Evolutionary conservation across 2,113 vertebrate genomes (phyloP).

Genomic region (Madoqua kirkii): DNA sequence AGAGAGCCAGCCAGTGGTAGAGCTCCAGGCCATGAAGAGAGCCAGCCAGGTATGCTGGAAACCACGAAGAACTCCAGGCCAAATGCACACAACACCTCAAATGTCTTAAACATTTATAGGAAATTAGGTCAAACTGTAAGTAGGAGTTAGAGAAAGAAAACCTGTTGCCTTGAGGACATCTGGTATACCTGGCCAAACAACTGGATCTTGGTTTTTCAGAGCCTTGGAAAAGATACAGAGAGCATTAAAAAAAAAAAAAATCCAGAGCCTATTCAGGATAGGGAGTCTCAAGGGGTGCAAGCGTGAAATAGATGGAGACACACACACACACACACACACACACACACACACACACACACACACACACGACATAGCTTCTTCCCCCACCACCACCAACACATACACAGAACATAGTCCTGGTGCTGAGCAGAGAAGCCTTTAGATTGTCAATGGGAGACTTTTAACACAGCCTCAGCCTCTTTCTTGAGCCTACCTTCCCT

Average conservation of each 20-base stretch:
- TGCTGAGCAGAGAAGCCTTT: not conserved
- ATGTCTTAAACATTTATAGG: not conserved
- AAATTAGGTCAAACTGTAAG: not conserved
- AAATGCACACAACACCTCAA: not conserved
- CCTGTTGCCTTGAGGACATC: not conserved
- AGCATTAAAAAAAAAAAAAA: not conserved
- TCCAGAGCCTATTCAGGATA: not conserved
- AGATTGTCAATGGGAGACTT: accelerated
- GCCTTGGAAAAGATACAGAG: too few relatives aligned
- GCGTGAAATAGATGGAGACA: not conserved
- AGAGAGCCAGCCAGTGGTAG: accelerated
- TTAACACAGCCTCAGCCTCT: accelerated
- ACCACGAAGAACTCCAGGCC: not conserved
- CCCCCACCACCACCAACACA: not conserved
- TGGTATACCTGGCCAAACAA: not conserved
- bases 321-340: too few relatives aligned
- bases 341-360: too few relatives aligned
- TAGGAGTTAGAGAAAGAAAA: too few relatives aligned
- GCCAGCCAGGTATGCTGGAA: not conserved
- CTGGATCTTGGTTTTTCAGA: not conserved
- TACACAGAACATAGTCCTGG: accelerated
- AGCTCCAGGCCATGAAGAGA: not conserved
- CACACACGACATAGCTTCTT: not conserved
- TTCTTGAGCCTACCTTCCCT: not conserved
- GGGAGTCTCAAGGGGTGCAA: not conserved